Evolutionary conservation across 1,140 invertebrate species (phyloP).

Genomic region (Samia ricini): DNA sequence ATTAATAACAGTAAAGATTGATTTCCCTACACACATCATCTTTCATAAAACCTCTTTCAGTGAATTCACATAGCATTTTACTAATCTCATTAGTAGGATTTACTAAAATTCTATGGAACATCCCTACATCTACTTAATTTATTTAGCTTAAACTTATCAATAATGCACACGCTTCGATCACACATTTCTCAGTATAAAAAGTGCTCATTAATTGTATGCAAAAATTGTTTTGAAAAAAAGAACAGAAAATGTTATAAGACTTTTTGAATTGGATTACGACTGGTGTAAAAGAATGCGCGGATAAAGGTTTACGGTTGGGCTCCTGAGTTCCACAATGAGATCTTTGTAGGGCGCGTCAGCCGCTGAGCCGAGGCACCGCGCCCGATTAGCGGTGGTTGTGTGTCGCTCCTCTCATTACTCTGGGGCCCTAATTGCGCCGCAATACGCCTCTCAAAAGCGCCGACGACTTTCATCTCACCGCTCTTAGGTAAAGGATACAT

Average conservation of each 20-base stretch:
- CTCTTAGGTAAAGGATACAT: conserved; percentile 12
- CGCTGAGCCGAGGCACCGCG: conserved; percentile 23
- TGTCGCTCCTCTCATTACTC: conserved; percentile 69
- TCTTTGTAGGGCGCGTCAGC: neutral
- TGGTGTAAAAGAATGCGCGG: neutral
- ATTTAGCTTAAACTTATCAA: no score
- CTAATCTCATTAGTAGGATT: no score
- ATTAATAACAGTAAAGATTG: no score
- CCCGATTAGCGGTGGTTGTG: conserved; percentile 61
- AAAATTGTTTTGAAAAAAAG: neutral
- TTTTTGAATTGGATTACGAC: neutral
- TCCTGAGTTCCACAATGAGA: neutral
- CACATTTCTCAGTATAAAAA: neutral
- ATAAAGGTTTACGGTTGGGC: neutral
- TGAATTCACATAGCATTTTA: no score
- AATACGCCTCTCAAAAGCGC: conserved; percentile 58
- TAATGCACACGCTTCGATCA: neutral
- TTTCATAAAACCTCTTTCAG: no score
- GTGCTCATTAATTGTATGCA: neutral
- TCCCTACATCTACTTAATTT: no score
- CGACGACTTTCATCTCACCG: conserved; percentile 69
- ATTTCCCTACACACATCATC: no score
- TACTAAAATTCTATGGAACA: no score
- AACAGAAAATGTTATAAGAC: neutral
- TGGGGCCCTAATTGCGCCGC: conserved; percentile 60